Conservation (phyloP, 2,888 invertebrate genomes). For the Neoaliturus tenellus region DNA sequence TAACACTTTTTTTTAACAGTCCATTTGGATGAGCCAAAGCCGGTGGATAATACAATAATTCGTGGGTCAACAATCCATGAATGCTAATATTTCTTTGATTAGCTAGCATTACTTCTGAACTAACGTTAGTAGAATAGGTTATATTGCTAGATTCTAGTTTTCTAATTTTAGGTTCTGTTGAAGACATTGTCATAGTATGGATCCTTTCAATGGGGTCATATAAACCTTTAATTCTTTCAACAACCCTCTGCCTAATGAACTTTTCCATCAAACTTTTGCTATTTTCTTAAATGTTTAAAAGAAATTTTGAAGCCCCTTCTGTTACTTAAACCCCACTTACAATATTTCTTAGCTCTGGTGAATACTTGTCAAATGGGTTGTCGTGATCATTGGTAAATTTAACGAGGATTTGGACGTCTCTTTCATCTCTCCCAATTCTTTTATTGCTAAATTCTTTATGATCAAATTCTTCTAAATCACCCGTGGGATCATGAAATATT, state of each 20-base stretch:
- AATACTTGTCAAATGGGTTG: background rate
- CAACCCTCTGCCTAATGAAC: background rate
- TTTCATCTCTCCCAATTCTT: background rate
- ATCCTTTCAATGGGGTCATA: background rate
- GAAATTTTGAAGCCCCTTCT: slow-evolving; percentile 10
- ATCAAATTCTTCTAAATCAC: background rate
- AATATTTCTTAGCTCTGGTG: slow-evolving; percentile 14
- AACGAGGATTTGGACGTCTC: background rate
- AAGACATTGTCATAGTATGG: background rate
- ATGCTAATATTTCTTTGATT: background rate
- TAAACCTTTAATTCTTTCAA: slow-evolving; percentile 8
- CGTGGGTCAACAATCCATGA: background rate
- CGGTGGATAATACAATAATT: background rate
- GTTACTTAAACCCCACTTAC: background rate
- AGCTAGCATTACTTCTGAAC: background rate
- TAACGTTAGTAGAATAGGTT: background rate
- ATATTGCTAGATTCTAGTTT: background rate
- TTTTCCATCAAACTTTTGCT: background rate
- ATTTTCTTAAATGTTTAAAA: slow-evolving; percentile 28
- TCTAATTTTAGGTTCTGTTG: background rate
- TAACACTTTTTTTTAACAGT: slow-evolving; percentile 8
- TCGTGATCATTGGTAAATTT: slow-evolving; percentile 24
- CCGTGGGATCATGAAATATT: slow-evolving; percentile 28
- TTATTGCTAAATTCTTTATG: slow-evolving; percentile 13
- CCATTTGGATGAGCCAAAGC: background rate